Conservation (phyloP, 2,797 vertebrate genomes). For the Myotis pilosus region DNA sequence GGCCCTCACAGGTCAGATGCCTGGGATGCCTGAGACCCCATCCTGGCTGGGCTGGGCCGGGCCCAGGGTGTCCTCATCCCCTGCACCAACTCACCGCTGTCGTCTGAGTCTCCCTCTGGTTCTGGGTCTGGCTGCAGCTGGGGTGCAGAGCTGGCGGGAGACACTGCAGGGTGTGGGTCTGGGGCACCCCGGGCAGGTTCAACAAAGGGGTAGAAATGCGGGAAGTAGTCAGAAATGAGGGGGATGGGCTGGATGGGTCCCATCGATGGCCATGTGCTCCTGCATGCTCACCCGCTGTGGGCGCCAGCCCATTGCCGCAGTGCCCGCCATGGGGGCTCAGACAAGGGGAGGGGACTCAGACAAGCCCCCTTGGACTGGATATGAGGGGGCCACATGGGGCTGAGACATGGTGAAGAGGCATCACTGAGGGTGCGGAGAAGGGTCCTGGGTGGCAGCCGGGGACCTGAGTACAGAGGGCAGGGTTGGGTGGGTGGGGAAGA, state of each 20-base stretch:
- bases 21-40: not conserved
- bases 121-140: not conserved
- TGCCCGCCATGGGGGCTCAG: constrained; percentile 77
- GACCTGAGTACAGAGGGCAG: constrained; percentile 10
- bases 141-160: not conserved
- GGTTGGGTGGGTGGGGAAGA: not conserved
- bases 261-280: constrained; percentile 92
- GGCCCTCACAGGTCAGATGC: not conserved
- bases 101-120: constrained; percentile 59
- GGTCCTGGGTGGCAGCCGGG: not conserved
- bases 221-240: constrained; percentile 91
- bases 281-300: constrained; percentile 86
- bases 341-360: constrained; percentile 60
- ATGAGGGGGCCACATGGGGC: fast-evolving
- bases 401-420: not conserved
- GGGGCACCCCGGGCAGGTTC: constrained; percentile 81
- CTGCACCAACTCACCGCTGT: constrained; percentile 67
- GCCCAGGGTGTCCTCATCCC: not conserved
- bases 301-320: constrained; percentile 74
- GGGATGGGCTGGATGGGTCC: constrained; percentile 89
- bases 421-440: not conserved
- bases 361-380: fast-evolving
- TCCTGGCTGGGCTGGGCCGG: not conserved
- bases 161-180: constrained; percentile 70
- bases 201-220: constrained; percentile 84